Conservation (phyloP, 1,140 invertebrate species). For the Camponotus floridanus region DNA sequence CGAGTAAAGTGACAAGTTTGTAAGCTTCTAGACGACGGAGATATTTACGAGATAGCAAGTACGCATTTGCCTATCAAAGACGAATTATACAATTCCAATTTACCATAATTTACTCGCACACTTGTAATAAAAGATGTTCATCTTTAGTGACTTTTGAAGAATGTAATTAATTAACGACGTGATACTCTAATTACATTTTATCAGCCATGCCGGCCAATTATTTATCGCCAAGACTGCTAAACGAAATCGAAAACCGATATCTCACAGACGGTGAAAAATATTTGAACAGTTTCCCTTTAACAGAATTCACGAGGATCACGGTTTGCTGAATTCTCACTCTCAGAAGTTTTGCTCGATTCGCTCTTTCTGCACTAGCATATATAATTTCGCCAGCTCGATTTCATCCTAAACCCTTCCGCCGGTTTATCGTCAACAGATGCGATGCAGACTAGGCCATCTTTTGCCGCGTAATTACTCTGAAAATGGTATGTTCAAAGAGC, state of each 20-base stretch:
- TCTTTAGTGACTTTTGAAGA: background rate
- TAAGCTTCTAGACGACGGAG: background rate
- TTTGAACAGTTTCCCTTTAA: constrained; percentile 48
- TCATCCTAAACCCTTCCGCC: constrained; percentile 22
- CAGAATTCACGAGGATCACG: background rate
- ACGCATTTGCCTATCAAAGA: constrained; percentile 27
- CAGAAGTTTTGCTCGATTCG: constrained; percentile 37
- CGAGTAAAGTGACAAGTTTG: background rate
- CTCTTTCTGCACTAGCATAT: constrained; percentile 31
- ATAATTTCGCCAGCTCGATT: constrained; percentile 47
- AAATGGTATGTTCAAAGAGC: constrained; percentile 51
- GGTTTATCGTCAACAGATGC: constrained; percentile 24
- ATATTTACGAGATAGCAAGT: background rate
- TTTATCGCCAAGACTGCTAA: background rate
- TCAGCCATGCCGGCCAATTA: background rate
- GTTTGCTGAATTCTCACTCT: constrained; percentile 40
- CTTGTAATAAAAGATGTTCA: background rate
- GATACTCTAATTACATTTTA: background rate
- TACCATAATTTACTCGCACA: too few species aligned
- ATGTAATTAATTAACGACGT: constrained; percentile 3
- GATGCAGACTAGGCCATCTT: constrained; percentile 32
- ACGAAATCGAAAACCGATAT: constrained; percentile 31
- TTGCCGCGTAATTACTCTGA: constrained; percentile 46
- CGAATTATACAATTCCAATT: constrained; percentile 10
- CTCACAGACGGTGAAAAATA: background rate